Evolutionary conservation across 2,113 vertebrate species (phyloP), one percentile per base, ranked within the genome.

Genomic region (Lagopus muta): DNA sequence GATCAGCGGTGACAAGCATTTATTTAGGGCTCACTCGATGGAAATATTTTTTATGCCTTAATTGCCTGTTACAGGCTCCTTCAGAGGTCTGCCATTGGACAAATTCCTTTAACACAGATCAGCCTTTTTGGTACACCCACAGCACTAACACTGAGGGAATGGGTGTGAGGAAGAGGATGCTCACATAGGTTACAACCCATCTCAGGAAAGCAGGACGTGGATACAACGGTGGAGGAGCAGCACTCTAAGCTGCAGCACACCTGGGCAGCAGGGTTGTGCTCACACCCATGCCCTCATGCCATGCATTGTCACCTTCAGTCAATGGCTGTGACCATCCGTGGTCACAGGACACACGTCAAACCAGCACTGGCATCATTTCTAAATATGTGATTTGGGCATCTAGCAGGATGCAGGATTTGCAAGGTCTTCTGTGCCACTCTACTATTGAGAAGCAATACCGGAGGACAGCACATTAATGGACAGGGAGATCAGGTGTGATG

Each of bases 1-100:
- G 97, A 97, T 96, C 95, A 96, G 92, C 92, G 96, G 96, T 96
- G 97, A 98, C 97, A 97, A 97, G 97, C 97, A 96, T 97, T 97
- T 98, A 98, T 98, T 98, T 97, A 98, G 94, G 97, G 97, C 96
- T 94, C 95, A 94, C 93, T 94, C 4, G 76, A 95, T 92, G 75
- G 92, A 97, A 97, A 92, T 94, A 96, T 97, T 97, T 97, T 98
- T 97, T 82, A 96, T 95, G 95, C 89, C 97, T 97, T 97, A 98
- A 97, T 98, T 97, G 97, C 97, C 97, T 98, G 98, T 97, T 97
- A 95, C 34, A 91, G 95, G 93, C 83, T 94, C 91, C 92, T 86
- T 74, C 43, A 92, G 91, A 92, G 93, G 79, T 77, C 74, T 73
- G 91, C 74, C 76, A 91, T 95, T 86, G 75, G 91, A 95, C 88